phyloP scores from a whole-genome alignment of 2,888 invertebrate genomes.

The Ceramica pisi region DNA sequence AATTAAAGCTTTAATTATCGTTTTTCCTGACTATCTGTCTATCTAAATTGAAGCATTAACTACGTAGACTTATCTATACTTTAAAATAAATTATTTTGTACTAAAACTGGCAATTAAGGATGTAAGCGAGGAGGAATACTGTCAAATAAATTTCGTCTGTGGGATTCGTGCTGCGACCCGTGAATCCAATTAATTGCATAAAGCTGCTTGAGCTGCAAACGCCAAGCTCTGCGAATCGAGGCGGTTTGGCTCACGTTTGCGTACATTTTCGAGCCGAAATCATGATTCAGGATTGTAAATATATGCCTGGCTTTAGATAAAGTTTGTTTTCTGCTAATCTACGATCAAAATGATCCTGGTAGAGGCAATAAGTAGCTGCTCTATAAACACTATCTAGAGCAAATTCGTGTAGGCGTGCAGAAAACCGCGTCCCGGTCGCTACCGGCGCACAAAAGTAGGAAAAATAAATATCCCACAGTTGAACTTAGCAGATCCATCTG shows the following conservation, averaged over 20 bases:
- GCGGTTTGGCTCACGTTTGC: neutral
- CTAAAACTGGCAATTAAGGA: slow-evolving; percentile 30
- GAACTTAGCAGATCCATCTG: neutral
- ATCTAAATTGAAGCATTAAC: slow-evolving; percentile 2
- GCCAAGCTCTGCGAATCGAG: neutral
- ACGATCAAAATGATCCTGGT: no score
- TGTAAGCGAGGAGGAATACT: slow-evolving; percentile 25
- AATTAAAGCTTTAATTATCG: slow-evolving; percentile 3
- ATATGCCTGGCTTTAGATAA: neutral
- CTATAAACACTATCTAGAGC: neutral
- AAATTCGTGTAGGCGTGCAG: neutral
- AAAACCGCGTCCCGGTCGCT: no score
- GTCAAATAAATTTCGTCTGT: slow-evolving; percentile 33
- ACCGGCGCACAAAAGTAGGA: neutral
- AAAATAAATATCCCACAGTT: neutral
- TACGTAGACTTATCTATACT: slow-evolving; percentile 8
- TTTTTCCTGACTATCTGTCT: neutral
- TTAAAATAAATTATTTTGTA: slow-evolving; percentile 35
- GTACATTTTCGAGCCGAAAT: neutral
- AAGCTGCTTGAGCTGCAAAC: slow-evolving; percentile 26
- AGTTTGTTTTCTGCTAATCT: neutral
- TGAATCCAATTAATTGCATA: slow-evolving; percentile 38
- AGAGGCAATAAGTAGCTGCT: neutral
- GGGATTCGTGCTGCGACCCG: slow-evolving; percentile 16
- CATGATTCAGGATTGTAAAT: neutral